A percentile compares a stretch with the other conserved stretches of the same genome.
Evolutionary conservation across 2,888 invertebrate species (phyloP).

Genomic region (Cataglyphis rosenhaueri): DNA sequence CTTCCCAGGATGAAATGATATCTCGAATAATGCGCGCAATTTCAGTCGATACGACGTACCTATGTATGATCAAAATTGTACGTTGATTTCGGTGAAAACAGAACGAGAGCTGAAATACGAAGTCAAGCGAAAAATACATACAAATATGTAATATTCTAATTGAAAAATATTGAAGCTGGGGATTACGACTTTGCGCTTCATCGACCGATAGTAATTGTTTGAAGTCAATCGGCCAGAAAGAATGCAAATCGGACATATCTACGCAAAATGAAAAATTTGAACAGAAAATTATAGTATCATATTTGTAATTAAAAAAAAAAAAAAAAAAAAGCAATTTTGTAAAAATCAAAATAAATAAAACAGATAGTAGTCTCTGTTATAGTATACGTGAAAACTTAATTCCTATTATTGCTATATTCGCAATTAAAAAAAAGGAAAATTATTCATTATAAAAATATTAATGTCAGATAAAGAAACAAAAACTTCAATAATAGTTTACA

Average conservation of each 20-base stretch:
- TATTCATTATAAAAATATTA: neutral
- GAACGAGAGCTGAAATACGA: conserved; percentile 6
- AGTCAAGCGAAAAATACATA: conserved; percentile 13
- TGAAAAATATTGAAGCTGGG: neutral
- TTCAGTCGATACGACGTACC: conserved; percentile 35
- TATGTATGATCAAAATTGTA: conserved; percentile 38
- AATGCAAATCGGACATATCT: conserved; percentile 6
- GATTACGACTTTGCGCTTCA: conserved; percentile 9
- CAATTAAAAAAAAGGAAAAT: neutral
- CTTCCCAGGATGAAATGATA: conserved; percentile 66
- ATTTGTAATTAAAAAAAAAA: neutral
- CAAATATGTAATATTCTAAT: conserved; percentile 29
- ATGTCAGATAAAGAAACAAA: neutral
- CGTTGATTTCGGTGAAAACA: conserved; percentile 16
- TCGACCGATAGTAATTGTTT: conserved; percentile 32
- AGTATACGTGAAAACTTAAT: neutral
- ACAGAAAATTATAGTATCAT: neutral
- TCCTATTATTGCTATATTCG: neutral
- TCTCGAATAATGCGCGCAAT: conserved; percentile 73
- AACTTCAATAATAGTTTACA: neutral
- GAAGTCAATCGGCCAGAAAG: conserved; percentile 15
- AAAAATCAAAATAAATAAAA: neutral
- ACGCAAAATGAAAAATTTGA: conserved; percentile 15
- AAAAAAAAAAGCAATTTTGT: neutral
- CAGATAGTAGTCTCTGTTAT: neutral